These are phyloP conservation scores for Escarpia spicata DNA, from an alignment of 2,888 invertebrate species.

Conservation along the genomic window DNA sequence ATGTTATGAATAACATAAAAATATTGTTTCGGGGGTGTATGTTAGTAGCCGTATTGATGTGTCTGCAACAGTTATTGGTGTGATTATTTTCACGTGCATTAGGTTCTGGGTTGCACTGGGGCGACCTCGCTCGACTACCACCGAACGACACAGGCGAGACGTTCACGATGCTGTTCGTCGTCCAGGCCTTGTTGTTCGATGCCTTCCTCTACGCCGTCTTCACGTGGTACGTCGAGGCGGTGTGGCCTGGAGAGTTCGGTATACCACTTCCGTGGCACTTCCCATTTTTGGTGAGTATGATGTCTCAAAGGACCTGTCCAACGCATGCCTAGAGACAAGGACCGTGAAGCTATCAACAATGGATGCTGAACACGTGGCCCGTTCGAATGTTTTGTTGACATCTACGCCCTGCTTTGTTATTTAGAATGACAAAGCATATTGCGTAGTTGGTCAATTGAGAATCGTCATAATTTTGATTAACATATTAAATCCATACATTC, in stretches of 20 bases:
- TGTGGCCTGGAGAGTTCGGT: conserved; percentile 87
- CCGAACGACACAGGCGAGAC: conserved; percentile 73
- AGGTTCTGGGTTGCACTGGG: conserved; percentile 62
- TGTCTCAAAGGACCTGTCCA: not conserved
- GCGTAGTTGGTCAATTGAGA: no score
- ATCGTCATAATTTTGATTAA: no score
- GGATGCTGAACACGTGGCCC: no score
- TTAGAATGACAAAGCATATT: no score
- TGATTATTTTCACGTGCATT: not conserved
- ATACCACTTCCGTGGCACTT: conserved; percentile 86
- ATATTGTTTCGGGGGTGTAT: no score
- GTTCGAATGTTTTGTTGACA: no score
- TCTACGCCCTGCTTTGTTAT: no score
- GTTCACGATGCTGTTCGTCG: conserved; percentile 72
- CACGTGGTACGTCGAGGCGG: conserved; percentile 86
- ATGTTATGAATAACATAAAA: no score
- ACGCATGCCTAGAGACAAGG: no score
- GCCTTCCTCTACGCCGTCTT: conserved; percentile 77
- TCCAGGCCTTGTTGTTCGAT: conserved; percentile 79
- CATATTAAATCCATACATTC: no score
- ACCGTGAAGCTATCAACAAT: no score
- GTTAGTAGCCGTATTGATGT: no score
- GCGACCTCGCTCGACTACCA: conserved; percentile 66
- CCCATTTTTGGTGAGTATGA: conserved; percentile 72
- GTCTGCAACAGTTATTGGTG: not conserved